These are phyloP conservation scores for Tinamus guttatus DNA, from an alignment of 2,113 vertebrate genomes.

Conservation along the genomic window DNA sequence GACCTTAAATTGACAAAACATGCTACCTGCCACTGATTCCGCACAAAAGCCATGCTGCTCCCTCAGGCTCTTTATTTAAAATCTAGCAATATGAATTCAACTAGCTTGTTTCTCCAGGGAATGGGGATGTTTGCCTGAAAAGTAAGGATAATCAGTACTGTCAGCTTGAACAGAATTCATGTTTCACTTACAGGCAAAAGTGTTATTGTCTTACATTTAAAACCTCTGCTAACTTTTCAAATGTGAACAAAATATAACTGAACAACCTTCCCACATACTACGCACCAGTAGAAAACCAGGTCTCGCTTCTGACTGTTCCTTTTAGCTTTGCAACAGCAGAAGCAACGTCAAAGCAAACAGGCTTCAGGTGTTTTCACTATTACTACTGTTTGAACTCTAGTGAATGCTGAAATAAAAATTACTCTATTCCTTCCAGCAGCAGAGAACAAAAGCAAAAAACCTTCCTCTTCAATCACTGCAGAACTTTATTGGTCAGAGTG, in stretches of 20 bases:
- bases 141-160: neutral
- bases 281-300: neutral
- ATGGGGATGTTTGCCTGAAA: neutral
- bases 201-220: neutral
- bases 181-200: neutral
- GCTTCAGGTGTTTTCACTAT: neutral
- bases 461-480: neutral
- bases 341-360: neutral
- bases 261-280: neutral
- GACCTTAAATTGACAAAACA: constrained; percentile 14
- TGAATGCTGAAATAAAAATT: neutral
- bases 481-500: neutral
- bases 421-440: neutral
- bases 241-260: neutral
- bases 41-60: neutral
- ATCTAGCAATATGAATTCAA: neutral
- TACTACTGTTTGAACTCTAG: neutral
- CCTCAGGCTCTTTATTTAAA: neutral
- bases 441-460: neutral
- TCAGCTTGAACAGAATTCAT: neutral
- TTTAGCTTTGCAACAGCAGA: neutral
- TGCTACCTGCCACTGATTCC: neutral
- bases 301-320: neutral
- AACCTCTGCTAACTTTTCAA: neutral
- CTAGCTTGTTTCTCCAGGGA: neutral